A percentile compares a stretch with the other conserved stretches of the same genome.
Evolutionary conservation across 2,113 vertebrate genomes (phyloP).

Genomic region (Podilymbus podiceps): DNA sequence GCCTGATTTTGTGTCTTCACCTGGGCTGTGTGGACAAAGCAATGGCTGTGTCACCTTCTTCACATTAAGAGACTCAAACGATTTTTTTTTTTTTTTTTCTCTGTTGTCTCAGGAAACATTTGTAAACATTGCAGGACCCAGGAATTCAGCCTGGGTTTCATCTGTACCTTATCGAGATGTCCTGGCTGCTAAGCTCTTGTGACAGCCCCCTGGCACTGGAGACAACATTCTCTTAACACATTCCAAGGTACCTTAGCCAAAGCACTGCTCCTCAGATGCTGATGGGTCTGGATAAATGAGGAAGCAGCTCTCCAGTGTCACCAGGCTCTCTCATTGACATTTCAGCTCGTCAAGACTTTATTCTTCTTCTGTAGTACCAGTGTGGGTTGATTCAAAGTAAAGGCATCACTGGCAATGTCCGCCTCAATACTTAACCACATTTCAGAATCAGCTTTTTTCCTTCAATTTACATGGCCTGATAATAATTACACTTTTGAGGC

Average conservation of each 20-base stretch:
- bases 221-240: background rate
- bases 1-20: background rate
- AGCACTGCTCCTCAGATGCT: background rate
- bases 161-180: background rate
- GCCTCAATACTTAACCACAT: accelerated
- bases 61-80: background rate
- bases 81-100: background rate
- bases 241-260: background rate
- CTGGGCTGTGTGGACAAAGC: background rate
- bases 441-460: background rate
- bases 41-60: background rate
- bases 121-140: background rate
- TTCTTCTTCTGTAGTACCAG: background rate
- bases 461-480: background rate
- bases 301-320: background rate
- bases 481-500: background rate
- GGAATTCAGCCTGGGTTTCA: background rate
- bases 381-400: background rate
- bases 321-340: background rate
- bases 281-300: background rate
- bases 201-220: background rate
- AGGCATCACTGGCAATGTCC: background rate
- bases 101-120: background rate
- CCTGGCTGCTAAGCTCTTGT: background rate
- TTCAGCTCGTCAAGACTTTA: background rate